Conservation (phyloP, 2,113 vertebrate species). For the Taxidea taxus region DNA sequence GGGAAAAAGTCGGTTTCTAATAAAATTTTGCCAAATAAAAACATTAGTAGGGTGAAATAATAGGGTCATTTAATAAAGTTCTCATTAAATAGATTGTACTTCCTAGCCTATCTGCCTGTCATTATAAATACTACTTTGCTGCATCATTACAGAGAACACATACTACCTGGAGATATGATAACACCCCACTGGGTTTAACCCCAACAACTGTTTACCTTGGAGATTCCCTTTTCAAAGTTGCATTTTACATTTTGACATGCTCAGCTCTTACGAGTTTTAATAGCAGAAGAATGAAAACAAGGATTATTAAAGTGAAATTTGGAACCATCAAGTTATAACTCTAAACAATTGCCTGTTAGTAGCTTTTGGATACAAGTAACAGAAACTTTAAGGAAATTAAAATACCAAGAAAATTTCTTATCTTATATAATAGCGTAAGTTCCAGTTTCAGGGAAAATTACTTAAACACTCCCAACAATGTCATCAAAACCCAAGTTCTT, state of each 20-base stretch:
- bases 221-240: neutral
- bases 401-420: neutral
- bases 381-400: slow-evolving; percentile 28
- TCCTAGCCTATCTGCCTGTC: neutral
- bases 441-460: neutral
- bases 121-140: neutral
- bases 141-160: neutral
- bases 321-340: neutral
- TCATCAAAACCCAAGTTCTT: neutral
- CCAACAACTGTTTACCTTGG: neutral
- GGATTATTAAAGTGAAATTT: neutral
- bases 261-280: neutral
- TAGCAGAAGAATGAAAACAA: neutral
- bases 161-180: neutral
- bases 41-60: neutral
- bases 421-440: neutral
- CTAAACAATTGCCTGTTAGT: neutral
- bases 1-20: neutral
- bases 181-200: neutral
- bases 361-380: neutral
- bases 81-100: neutral
- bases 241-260: neutral
- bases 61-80: neutral
- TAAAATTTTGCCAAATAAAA: neutral
- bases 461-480: neutral